Base-by-base conservation (phyloP, 2,888 invertebrate species). In the Epirrita christyi region DNA sequence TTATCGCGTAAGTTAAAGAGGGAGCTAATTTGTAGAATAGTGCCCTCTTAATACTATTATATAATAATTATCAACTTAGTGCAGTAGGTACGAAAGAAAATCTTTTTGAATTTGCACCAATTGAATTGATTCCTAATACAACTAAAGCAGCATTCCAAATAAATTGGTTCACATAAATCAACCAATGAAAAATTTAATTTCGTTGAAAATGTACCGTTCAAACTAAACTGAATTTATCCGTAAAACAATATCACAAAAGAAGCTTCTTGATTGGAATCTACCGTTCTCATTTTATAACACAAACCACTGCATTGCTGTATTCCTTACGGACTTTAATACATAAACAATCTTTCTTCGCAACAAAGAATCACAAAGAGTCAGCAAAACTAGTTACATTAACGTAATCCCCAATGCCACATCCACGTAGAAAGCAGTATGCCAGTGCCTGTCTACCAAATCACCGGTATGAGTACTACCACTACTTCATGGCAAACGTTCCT, bases 301-400 rank as follows among this genome's bases (percentile, higher is more conserved):
- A 53, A 49, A 52, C 32, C 42, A 57, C 61, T 61, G 61, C 61
- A 61, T 56, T 54, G 56, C 53, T 55, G 53, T 57, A 54, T 56
- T 51, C 50, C 48, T 50, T 51, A 41, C 46, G 40, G 50, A 43
- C 44, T 47, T 42, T 59, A 40, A 58, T 63, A 54, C 52, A 59
- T 64, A 64, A 58, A 63, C 61, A 56, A 60, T 61, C 52, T 58
- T 58, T 62, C 61, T 60, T 60, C 48, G 49, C 53, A 53, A 57
- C 57, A 57, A 60, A 55, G 47, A 52, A 53, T 54, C 59, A 47
- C 55, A 57, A 54, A 59, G 63, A 61, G 54, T 54, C 37, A 47
- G 38, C 45, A 46, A 62, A 63, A 51, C 56, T 59, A 62, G 61
- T 56, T 55, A 62, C 56, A 61, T 45, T 51, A 56, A 55, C 57